Conservation (phyloP, 1,140 invertebrate species). For the Trypoxylus dichotomus region DNA sequence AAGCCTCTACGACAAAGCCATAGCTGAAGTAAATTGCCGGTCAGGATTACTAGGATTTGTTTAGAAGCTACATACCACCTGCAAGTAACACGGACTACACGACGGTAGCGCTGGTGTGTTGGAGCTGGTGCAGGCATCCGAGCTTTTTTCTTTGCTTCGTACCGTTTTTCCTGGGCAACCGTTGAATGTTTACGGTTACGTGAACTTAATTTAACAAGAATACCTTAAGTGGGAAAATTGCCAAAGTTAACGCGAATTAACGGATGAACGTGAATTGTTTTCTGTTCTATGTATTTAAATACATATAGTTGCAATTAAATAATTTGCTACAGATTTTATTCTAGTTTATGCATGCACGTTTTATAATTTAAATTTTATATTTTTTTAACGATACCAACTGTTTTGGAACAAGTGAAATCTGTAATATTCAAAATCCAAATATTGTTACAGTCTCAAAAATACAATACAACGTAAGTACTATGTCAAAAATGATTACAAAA, state of each 20-base stretch:
- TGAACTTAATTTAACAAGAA: conserved; percentile 38
- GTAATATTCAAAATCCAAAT: too few relatives aligned
- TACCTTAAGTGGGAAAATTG: conserved; percentile 5
- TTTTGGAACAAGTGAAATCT: too few relatives aligned
- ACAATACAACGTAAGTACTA: too few relatives aligned
- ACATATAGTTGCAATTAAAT: too few relatives aligned
- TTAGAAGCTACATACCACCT: conserved; percentile 51
- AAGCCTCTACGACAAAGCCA: conserved; percentile 53
- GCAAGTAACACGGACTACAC: conserved; percentile 35
- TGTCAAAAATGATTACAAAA: too few relatives aligned
- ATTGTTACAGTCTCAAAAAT: too few relatives aligned
- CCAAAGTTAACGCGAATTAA: neutral
- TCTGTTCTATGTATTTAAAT: conserved; percentile 9
- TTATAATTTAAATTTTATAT: neutral
- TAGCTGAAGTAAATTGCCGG: conserved; percentile 57
- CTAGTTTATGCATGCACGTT: too few relatives aligned
- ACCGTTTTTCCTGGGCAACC: conserved; percentile 33
- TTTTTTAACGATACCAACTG: too few relatives aligned
- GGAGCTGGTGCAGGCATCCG: conserved; percentile 32
- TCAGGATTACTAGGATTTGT: conserved; percentile 57
- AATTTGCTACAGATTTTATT: neutral
- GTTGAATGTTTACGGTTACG: conserved; percentile 29
- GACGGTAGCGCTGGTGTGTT: conserved; percentile 31
- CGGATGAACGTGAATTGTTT: neutral
- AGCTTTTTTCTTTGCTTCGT: neutral